Percentiles rank a stretch among this genome's conserved stretches.
phyloP scores from a whole-genome alignment of 2,797 vertebrate species.

The Crocodylus rhombifer region DNA sequence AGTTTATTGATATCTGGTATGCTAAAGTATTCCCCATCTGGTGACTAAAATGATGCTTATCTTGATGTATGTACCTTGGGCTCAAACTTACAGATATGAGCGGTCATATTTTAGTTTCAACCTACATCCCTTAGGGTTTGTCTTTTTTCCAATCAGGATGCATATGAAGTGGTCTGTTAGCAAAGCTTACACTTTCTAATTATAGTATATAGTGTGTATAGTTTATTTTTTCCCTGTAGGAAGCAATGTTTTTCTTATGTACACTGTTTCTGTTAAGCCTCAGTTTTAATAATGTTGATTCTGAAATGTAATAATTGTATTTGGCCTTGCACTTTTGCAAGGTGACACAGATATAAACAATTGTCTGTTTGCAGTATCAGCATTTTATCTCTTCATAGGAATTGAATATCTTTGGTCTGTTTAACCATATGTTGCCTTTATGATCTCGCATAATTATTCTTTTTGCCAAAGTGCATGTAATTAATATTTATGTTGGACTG shows the following conservation, averaged over 20 bases:
- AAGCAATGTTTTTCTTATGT: neutral
- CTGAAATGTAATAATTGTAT: neutral
- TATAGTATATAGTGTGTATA: neutral
- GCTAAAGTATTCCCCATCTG: neutral
- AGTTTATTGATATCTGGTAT: neutral
- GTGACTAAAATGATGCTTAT: neutral
- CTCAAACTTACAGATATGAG: neutral
- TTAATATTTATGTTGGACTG: neutral
- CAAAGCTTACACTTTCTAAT: conserved; percentile 27
- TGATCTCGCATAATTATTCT: neutral
- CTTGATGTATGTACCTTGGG: neutral
- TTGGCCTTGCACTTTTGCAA: neutral
- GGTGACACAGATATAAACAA: neutral
- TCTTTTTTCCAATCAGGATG: too few species aligned
- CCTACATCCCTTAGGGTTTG: neutral
- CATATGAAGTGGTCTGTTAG: neutral
- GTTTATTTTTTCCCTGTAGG: neutral
- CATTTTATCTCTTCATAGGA: neutral
- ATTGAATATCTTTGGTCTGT: neutral
- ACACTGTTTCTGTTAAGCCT: neutral
- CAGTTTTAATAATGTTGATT: neutral
- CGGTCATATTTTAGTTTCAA: neutral
- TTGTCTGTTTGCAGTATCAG: neutral
- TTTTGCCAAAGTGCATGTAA: neutral
- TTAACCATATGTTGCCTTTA: neutral